Evolutionary conservation across 2,797 vertebrate species (phyloP).

Genomic region (Enoplosus armatus): DNA sequence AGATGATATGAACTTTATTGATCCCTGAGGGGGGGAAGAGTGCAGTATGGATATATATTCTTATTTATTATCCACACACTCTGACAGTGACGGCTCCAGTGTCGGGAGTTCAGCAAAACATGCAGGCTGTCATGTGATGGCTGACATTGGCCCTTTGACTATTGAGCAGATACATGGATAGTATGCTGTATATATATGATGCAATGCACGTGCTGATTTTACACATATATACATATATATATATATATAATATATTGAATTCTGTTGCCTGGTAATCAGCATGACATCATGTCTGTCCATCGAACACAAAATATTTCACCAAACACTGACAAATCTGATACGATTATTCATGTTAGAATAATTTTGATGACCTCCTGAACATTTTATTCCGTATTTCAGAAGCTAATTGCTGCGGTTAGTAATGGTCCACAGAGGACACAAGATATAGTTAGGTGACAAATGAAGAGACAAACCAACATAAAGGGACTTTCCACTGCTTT

Average conservation of each 20-base stretch:
- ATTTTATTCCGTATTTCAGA: background rate
- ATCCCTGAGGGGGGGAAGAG: conserved; percentile 21
- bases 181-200: no score
- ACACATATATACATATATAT: no score
- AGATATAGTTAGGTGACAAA: no score
- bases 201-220: background rate
- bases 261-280: background rate
- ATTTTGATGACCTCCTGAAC: background rate
- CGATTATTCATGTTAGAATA: background rate
- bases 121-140: background rate
- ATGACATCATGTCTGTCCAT: background rate
- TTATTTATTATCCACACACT: conserved; percentile 34
- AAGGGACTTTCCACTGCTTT: no score
- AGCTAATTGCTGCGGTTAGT: background rate
- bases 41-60: conserved; percentile 10
- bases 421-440: background rate
- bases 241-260: background rate
- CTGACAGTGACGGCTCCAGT: background rate
- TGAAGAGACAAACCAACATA: no score
- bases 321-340: background rate
- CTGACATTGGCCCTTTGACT: conserved; percentile 15
- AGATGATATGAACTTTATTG: conserved; percentile 23
- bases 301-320: background rate
- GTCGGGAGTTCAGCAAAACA: conserved; percentile 9
- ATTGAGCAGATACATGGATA: background rate